phyloP scores from a whole-genome alignment of 2,113 vertebrate species.

The western clawed frog (Xenopus tropicalis) region DNA sequence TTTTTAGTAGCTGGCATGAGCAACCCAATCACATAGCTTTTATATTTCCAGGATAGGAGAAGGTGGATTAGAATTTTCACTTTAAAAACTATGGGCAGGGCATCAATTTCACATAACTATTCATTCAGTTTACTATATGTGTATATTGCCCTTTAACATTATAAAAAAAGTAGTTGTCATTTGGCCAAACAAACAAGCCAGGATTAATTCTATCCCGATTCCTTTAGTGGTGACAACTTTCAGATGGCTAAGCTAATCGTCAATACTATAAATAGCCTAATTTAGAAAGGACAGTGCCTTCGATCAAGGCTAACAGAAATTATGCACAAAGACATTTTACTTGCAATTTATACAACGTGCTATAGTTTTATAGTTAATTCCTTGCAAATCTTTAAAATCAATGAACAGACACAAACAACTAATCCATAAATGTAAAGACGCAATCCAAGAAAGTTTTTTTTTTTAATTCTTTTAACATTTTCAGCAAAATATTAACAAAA shows the following conservation, averaged over 20 bases:
- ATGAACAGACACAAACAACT: slow-evolving; percentile 4
- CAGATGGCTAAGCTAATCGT: neutral
- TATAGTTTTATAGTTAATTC: slow-evolving; percentile 23
- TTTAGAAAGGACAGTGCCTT: slow-evolving; percentile 2
- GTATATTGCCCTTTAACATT: too few relatives aligned
- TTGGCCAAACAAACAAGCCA: slow-evolving; percentile 9
- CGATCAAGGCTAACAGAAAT: neutral
- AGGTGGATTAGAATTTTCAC: too few relatives aligned
- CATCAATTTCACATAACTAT: too few relatives aligned
- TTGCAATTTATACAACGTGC: slow-evolving; percentile 3
- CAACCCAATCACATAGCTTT: too few relatives aligned
- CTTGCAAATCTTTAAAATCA: slow-evolving; percentile 17
- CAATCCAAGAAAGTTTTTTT: neutral
- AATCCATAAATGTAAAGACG: slow-evolving; percentile 22
- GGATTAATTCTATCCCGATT: neutral
- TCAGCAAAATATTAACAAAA: slow-evolving; percentile 1
- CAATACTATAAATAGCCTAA: slow-evolving; percentile 13
- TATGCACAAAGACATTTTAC: neutral
- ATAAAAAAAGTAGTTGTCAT: too few relatives aligned
- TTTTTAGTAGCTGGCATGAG: too few relatives aligned
- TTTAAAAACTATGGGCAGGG: too few relatives aligned
- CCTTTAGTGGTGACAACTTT: slow-evolving; percentile 2
- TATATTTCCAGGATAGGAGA: too few relatives aligned
- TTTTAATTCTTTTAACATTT: neutral
- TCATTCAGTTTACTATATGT: too few relatives aligned